phyloP scores from a whole-genome alignment of 2,113 vertebrate genomes.

The Euleptes europaea region DNA sequence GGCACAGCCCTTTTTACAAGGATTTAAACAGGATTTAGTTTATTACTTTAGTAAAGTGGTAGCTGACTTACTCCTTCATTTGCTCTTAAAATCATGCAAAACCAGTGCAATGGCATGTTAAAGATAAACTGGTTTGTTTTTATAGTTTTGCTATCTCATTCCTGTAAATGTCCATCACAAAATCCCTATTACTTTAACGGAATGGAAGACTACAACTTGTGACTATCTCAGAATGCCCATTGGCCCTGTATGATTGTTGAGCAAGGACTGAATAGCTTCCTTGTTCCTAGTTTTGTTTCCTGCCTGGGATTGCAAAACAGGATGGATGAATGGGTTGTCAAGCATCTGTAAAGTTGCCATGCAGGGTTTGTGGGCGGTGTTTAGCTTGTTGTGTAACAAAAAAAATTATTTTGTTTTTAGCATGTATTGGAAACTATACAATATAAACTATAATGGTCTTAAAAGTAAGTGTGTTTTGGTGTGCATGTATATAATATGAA shows the following conservation, averaged over 20 bases:
- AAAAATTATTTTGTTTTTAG: background rate
- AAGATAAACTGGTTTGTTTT: background rate
- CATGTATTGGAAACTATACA: background rate
- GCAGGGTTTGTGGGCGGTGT: background rate
- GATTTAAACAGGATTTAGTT: conserved; percentile 27
- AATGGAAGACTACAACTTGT: background rate
- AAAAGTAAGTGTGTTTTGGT: conserved; percentile 8
- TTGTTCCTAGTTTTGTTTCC: background rate
- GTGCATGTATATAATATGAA: background rate
- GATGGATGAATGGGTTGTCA: background rate
- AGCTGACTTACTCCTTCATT: background rate
- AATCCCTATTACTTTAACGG: background rate
- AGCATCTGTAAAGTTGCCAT: background rate
- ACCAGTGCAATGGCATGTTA: background rate
- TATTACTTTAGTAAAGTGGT: conserved; percentile 21
- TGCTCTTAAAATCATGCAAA: conserved; percentile 7
- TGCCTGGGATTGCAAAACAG: background rate
- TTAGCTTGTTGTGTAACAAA: background rate
- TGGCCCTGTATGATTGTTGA: background rate
- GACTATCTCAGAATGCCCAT: background rate
- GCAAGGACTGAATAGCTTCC: background rate
- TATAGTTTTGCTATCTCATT: background rate
- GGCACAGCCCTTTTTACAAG: conserved; percentile 5
- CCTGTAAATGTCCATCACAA: background rate
- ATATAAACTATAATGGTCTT: background rate